Conservation (phyloP, 1,140 invertebrate genomes). For the Himalopsyche phryganea region DNA sequence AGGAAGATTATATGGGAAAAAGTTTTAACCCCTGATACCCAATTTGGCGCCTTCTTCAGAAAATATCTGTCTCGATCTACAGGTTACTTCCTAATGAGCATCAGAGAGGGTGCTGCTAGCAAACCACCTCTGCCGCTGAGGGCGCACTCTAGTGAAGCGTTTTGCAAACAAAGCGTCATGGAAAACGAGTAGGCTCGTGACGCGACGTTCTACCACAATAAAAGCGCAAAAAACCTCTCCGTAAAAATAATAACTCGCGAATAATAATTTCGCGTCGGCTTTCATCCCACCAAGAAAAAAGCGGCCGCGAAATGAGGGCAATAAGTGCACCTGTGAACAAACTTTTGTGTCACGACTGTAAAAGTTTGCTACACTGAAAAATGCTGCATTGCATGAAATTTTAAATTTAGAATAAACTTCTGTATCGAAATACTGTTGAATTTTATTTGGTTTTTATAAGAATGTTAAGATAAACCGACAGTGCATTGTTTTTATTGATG, state of each 20-base stretch:
- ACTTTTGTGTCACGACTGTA: neutral
- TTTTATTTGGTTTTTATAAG: too few species aligned
- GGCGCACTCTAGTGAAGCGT: conserved; percentile 7
- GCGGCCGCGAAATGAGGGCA: conserved; percentile 4
- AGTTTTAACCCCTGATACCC: too few species aligned
- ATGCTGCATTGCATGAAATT: neutral
- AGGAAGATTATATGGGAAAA: too few species aligned
- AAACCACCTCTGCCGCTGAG: neutral
- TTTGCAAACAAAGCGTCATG: conserved; percentile 9
- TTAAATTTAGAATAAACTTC: neutral
- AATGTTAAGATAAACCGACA: too few species aligned
- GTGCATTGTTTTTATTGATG: too few species aligned
- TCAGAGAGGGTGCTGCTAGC: neutral
- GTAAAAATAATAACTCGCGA: conserved; percentile 13
- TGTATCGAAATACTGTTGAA: too few species aligned
- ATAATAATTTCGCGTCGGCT: neutral
- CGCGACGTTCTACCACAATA: conserved; percentile 8
- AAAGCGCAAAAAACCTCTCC: conserved; percentile 9
- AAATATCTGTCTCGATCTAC: neutral
- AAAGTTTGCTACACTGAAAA: neutral
- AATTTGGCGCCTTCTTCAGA: too few species aligned
- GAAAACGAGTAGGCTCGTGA: neutral
- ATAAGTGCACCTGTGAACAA: conserved; percentile 17
- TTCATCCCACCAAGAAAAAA: too few species aligned
- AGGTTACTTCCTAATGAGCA: conserved; percentile 18